phyloP scores from a whole-genome alignment of 2,113 vertebrate genomes.

The Amphiprion ocellaris region DNA sequence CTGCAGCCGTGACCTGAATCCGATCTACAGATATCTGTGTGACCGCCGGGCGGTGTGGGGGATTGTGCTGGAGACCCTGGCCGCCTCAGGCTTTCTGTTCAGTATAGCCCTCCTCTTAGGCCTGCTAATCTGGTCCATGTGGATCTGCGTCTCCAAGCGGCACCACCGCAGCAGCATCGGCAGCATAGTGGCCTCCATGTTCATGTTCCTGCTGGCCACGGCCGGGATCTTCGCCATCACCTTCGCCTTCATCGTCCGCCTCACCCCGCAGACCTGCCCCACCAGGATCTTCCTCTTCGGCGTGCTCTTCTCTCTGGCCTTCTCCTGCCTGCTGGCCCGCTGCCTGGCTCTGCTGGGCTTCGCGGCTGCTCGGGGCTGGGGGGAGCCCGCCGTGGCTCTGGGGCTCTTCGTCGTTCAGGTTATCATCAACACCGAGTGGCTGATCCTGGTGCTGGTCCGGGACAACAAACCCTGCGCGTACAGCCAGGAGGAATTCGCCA shows the following conservation, averaged over 20 bases:
- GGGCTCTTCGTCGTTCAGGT: constrained; percentile 89
- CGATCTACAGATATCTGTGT: constrained; percentile 87
- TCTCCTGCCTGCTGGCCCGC: constrained; percentile 90
- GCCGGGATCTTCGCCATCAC: constrained; percentile 90
- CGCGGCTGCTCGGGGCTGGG: constrained; percentile 81
- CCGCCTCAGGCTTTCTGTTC: constrained; percentile 84
- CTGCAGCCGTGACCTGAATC: constrained; percentile 45
- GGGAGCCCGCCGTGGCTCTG: constrained; percentile 80
- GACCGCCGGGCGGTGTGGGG: constrained; percentile 86
- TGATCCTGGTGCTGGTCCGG: constrained; percentile 84
- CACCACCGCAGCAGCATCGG: constrained; percentile 34
- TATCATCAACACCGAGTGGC: constrained; percentile 87
- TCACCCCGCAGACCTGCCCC: constrained; percentile 84
- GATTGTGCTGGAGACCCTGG: constrained; percentile 88
- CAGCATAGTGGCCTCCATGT: constrained; percentile 81
- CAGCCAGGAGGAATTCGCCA: constrained; percentile 87
- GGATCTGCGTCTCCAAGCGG: constrained; percentile 56
- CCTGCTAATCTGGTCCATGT: constrained; percentile 84
- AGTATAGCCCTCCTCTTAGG: constrained; percentile 83
- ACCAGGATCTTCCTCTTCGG: constrained; percentile 93
- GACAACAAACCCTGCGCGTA: constrained; percentile 66
- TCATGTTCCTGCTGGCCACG: constrained; percentile 88
- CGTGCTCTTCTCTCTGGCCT: constrained; percentile 90
- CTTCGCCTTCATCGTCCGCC: constrained; percentile 90
- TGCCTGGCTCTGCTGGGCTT: constrained; percentile 84